Evolutionary conservation across 2,113 vertebrate genomes (phyloP), one percentile per base, ranked within the genome.

Genomic region (Callionymus lyra): DNA sequence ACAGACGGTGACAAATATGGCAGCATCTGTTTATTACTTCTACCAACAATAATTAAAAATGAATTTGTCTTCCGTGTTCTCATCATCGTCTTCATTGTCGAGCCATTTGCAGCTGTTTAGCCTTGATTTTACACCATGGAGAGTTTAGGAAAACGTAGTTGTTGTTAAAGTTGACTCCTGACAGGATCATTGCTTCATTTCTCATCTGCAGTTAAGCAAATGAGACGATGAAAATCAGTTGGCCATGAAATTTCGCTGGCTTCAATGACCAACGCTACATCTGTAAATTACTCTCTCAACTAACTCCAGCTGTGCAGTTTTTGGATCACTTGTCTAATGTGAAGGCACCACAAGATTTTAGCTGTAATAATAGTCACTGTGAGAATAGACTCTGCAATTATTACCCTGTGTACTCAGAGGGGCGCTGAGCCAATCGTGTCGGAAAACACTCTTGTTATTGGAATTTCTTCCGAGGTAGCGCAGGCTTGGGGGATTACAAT

Each of bases 271-370:
- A 55, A 40, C 21, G 39, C 17, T 41, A 56, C 66, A 71, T 65
- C 51, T 72, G 58, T 59, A 58, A 64, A 58, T 63, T 16, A 51
- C 56, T 47, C 54, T 31, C 41, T 12, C 16, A 40, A 56, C 50
- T 43, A 41, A 52, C 59, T 72, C 59, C 61, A 71, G 65, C 62
- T 70, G 59, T 14, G n/a, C 35, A 27, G 4, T 56, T 59, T 67
- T 67, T 56, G 59, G 59, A 57, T 63, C 48, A 50, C 56, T 65
- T 41, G 34, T 38, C 36, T 54, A 43, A 59, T 59, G 31, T 14
- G 31, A 57, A 53, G 37, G 44, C 52, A 45, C 39, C 42, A 13
- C 6, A 1, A 44, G 31, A 41, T 53, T 38, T 49, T 56, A 33
- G 31, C 31, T n/a, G 48, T 21, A 33, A 40, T 74, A 54, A 62